phyloP scores from a whole-genome alignment of 2,113 vertebrate genomes.

The Catharus fuscescens region DNA sequence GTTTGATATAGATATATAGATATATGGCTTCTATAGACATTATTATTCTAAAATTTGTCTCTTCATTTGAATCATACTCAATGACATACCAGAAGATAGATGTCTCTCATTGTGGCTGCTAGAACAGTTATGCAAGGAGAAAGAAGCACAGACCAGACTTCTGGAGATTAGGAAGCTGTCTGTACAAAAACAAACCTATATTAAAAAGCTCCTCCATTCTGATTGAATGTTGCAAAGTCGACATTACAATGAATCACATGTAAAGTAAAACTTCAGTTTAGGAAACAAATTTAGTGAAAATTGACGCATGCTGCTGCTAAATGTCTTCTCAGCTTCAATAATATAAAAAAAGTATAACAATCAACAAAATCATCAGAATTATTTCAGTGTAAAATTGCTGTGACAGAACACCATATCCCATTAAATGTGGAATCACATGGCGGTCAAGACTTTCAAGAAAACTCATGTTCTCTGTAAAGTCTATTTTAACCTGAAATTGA shows the following conservation, averaged over 20 bases:
- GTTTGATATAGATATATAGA: not conserved
- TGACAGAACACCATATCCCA: not conserved
- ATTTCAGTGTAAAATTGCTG: not conserved
- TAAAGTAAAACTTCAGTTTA: not conserved
- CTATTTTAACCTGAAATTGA: not conserved
- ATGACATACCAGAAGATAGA: not conserved
- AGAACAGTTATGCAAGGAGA: not conserved
- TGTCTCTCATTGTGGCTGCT: not conserved
- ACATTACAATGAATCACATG: not conserved
- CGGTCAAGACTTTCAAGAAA: not conserved
- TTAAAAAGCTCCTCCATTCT: not conserved
- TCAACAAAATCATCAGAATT: not conserved
- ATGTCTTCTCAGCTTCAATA: not conserved
- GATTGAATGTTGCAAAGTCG: accelerated
- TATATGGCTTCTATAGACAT: not conserved
- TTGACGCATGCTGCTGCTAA: not conserved
- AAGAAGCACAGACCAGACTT: not conserved
- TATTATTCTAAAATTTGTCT: not conserved
- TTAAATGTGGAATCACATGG: accelerated
- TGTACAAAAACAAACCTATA: not conserved
- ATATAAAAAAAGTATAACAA: not conserved
- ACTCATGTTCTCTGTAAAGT: not conserved
- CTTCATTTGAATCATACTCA: not conserved
- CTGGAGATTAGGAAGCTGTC: not conserved
- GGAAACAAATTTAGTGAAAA: not conserved